Base-by-base conservation (phyloP, 2,888 invertebrate species). In the Orgyia antiqua region DNA sequence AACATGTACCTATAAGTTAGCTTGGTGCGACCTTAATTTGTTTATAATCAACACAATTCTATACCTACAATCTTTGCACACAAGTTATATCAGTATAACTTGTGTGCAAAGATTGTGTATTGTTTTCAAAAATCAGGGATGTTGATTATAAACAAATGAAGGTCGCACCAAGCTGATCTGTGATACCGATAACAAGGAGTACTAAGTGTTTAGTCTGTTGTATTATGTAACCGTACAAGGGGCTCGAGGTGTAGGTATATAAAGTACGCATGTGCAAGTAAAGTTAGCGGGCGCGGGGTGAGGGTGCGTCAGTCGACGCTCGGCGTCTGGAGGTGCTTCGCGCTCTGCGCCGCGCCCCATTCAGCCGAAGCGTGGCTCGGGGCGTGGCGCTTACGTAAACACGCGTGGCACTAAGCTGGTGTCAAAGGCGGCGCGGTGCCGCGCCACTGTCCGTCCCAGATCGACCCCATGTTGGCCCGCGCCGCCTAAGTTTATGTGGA, bases 341-440 rank as follows among this genome's bases (percentile, higher is more conserved):
- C 77, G 72, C 82, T 74, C 61, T 65, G 82, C 80, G 82, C 80
- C 83, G 82, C 84, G 83, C 84, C 78, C 82, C 83, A 74, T 64
- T 76, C 72, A 73, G 82, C 75, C 69, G 65, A 58, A 78, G 78
- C 76, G 82, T 79, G 84, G 83, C 84, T 78, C 83, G 84, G 86
- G 86, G 86, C 84, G 86, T 86, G 86, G 84, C 86, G 86, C 83
- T 84, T 84, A 86, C 83, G 80, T 84, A 83, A 84, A 86, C 84
- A 86, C 78, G 83, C 79, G 79, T 73, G 73, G 61, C 62, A 45
- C 58, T 56, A 54, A 58, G 60, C 56, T 63, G 62, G 62, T 58
- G 67, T 59, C 61, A 58, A 68, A 59, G 73, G 76, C 73, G 77
- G 75, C 74, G 75, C 75, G 74, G 70, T 50, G 71, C 79, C 74